These are phyloP conservation scores for Sphaerophoria taeniata DNA, from an alignment of 2,888 invertebrate genomes.

Conservation along the genomic window DNA sequence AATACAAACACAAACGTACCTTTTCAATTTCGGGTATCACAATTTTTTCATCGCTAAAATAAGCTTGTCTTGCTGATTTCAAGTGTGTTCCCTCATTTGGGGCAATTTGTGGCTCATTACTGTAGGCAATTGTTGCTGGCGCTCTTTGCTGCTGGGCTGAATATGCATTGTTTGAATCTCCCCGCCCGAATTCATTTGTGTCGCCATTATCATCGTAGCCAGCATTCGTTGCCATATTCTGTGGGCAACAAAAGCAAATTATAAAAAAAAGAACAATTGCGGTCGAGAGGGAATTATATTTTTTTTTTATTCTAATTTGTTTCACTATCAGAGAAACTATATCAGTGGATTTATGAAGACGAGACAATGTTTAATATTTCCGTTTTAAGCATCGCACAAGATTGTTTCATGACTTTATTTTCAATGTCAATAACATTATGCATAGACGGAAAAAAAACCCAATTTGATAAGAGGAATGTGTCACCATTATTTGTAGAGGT, in stretches of 20 bases:
- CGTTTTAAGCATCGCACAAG: conserved; percentile 29
- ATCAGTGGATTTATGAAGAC: background rate
- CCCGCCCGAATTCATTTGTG: conserved; percentile 36
- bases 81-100: conserved; percentile 80
- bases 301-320: conserved; percentile 47
- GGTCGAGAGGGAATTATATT: conserved; percentile 55
- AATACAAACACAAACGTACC: conserved; percentile 78
- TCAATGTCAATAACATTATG: conserved; percentile 39
- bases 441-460: background rate
- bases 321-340: conserved; percentile 33
- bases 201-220: conserved; percentile 69
- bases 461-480: background rate
- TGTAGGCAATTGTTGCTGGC: conserved; percentile 48
- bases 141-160: conserved; percentile 56
- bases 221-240: conserved; percentile 71
- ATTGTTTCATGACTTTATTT: background rate
- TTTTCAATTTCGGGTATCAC: conserved; percentile 85
- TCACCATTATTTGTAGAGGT: no score
- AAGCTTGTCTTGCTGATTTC: conserved; percentile 83
- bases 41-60: conserved; percentile 86
- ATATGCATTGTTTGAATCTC: conserved; percentile 54
- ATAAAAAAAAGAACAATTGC: conserved; percentile 20
- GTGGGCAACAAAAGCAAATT: conserved; percentile 17
- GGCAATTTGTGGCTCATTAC: conserved; percentile 75
- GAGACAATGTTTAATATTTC: conserved; percentile 45